A percentile compares a stretch with the other conserved stretches of the same genome.
Conservation (phyloP, 1,140 invertebrate species). For the Neoseiulus cucumeris region DNA sequence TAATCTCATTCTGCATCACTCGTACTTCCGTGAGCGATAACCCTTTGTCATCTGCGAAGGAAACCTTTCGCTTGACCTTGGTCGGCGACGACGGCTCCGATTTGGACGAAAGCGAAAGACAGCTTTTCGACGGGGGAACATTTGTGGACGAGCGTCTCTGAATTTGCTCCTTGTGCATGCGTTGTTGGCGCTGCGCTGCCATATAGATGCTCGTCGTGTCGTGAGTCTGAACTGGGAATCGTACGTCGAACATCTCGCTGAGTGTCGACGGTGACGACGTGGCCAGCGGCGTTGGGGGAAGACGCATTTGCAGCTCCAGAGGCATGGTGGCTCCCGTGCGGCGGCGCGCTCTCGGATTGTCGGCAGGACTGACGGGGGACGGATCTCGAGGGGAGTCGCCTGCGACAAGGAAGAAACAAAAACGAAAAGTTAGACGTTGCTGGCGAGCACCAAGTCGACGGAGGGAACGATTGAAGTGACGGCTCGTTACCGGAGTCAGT, state of each 20-base stretch:
- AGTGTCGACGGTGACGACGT: neutral
- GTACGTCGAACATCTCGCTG: neutral
- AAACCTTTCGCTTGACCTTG: conserved; percentile 55
- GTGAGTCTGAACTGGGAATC: neutral
- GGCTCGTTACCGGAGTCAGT: too few species aligned
- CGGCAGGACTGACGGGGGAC: too few species aligned
- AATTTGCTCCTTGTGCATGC: neutral
- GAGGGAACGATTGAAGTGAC: too few species aligned
- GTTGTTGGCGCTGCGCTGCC: neutral
- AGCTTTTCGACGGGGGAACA: neutral
- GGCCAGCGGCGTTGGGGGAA: neutral
- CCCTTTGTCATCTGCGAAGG: conserved; percentile 81
- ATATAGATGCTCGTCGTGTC: conserved; percentile 1
- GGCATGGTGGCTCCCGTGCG: too few species aligned
- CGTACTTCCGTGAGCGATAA: conserved; percentile 53
- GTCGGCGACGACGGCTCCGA: conserved; percentile 26
- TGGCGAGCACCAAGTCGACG: too few species aligned
- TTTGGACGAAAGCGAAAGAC: neutral
- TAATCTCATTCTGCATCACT: conserved; percentile 75
- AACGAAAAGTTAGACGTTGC: too few species aligned
- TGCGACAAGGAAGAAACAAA: too few species aligned
- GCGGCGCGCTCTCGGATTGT: too few species aligned
- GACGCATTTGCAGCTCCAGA: neutral
- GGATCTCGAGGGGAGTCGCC: too few species aligned
- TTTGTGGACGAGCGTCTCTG: neutral